Conservation (phyloP, 2,113 vertebrate species). For the Lagopus muta region DNA sequence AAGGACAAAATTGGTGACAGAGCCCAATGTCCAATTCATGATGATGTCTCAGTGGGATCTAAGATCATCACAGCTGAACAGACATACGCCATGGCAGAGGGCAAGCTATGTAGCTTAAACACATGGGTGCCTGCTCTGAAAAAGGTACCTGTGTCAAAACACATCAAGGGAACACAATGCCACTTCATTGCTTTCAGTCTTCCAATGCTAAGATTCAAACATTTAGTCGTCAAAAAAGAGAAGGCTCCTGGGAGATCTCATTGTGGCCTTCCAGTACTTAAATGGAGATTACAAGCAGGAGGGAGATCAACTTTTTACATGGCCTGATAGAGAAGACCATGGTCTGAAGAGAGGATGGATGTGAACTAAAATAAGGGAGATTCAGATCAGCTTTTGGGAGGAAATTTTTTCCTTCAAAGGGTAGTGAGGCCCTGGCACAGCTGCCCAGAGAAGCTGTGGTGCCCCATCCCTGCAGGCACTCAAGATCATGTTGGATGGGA, state of each 20-base stretch:
- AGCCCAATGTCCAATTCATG: background rate
- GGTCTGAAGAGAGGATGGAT: background rate
- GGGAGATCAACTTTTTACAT: background rate
- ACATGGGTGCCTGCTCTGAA: background rate
- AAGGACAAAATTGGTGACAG: background rate
- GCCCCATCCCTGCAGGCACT: background rate
- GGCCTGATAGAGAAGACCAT: background rate
- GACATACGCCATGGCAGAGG: background rate
- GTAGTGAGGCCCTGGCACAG: background rate
- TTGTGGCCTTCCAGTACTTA: background rate
- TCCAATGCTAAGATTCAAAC: background rate
- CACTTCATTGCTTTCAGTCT: background rate
- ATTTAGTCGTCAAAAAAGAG: background rate
- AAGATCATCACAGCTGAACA: background rate
- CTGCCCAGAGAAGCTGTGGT: background rate
- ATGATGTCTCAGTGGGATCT: background rate
- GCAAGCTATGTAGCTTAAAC: background rate
- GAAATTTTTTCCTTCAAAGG: background rate
- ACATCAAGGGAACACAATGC: background rate
- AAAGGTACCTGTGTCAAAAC: fast-evolving
- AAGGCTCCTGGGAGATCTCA: background rate
- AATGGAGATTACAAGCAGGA: background rate
- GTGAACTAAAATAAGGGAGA: background rate
- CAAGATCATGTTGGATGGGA: background rate
- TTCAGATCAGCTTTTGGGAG: background rate